Evolutionary conservation across 2,888 invertebrate genomes (phyloP), one percentile per base, ranked within the genome.

Genomic region (Agriopis marginaria): DNA sequence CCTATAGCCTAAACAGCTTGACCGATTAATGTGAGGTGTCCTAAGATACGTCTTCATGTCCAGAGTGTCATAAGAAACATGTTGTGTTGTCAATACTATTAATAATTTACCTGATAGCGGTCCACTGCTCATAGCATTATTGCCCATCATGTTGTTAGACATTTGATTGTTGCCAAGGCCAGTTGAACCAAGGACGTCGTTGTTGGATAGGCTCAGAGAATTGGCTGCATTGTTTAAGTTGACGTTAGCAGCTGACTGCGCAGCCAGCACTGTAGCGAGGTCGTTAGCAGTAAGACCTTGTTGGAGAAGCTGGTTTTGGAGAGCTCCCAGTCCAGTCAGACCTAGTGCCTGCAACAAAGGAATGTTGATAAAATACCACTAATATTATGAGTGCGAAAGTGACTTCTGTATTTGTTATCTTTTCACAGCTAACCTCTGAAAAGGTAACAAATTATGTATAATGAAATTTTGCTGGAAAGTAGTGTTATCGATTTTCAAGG

Each of bases 231-330:
- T 80, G 72, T 88, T 90, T 6, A 82, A 88, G 71, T 88, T 89
- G 6, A 83, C 90, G 77, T 82, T 87, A 2, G 88, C 89, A 10
- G 70, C 72, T 0, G 73, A 71, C 68, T 91, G 91, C 2, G 90
- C 90, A 0, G 89, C 85, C 5, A 94, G 80, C 6, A 93, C 89
- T 32, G 91, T 89, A 0, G 93, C 91, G 40, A 93, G 75, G 65
- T 94, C 93, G 74, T 78, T 92, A 5, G 94, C 93, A 0, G 94
- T 93, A 40, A 94, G 80, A 3, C 94, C 94, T 82, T 94, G 94
- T 71, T 94, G 94, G 0, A 94, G 82, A 9, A 94, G 81, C 77
- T 94, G 94, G 77, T 93, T 94, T 72, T 94, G 94, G 5, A 94
- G 85, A 10, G 94, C 93, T 49, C 94, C 94, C 14, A 94, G 75